Conservation (phyloP, 1,140 invertebrate genomes). For the Drosophila gunungcola region DNA sequence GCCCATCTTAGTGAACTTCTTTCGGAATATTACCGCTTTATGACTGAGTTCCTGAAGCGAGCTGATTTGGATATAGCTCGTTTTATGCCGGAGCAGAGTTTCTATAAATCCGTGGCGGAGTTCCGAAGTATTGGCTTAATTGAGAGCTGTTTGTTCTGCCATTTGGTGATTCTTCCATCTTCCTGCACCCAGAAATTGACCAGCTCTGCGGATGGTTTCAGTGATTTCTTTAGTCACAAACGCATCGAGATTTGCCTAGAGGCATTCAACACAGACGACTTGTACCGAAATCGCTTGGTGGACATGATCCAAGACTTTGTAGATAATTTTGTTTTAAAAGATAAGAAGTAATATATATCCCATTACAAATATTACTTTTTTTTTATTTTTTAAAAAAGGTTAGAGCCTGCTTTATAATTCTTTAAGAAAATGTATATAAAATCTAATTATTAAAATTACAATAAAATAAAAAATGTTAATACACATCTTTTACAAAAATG, state of each 20-base stretch:
- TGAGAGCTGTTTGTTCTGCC: conserved; percentile 85
- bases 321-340: conserved; percentile 83
- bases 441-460: neutral
- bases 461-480: neutral
- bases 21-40: conserved; percentile 85
- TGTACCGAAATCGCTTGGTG: conserved; percentile 81
- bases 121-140: conserved; percentile 85
- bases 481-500: neutral
- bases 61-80: conserved; percentile 78
- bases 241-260: conserved; percentile 85
- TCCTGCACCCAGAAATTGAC: conserved; percentile 80
- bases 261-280: conserved; percentile 79
- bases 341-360: neutral
- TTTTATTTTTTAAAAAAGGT: neutral
- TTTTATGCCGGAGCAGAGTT: conserved; percentile 82
- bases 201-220: conserved; percentile 76
- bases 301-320: conserved; percentile 86
- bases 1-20: conserved; percentile 84
- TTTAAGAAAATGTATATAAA: neutral
- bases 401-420: neutral
- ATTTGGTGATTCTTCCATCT: conserved; percentile 83
- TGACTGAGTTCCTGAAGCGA: conserved; percentile 81
- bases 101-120: conserved; percentile 84
- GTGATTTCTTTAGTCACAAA: conserved; percentile 83
- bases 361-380: too few relatives aligned